phyloP scores from a whole-genome alignment of 2,797 vertebrate species.

The Apogon hyalosoma region DNA sequence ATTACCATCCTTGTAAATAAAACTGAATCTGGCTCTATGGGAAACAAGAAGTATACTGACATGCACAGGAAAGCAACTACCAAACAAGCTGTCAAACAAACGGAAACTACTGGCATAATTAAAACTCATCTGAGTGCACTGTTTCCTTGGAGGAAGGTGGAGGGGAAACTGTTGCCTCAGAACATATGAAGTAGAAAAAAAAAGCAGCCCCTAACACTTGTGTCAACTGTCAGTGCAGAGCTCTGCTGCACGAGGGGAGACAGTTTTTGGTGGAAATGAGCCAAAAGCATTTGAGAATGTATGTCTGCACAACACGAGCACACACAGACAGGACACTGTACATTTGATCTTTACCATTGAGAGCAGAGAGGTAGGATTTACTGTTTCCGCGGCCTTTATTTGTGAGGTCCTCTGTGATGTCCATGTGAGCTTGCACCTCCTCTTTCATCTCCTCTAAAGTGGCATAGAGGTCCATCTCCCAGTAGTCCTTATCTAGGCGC shows the following conservation, averaged over 20 bases:
- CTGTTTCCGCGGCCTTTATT: constrained; percentile 94
- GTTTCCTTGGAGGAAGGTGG: constrained; percentile 24
- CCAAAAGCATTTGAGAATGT: background rate
- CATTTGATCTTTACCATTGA: constrained; percentile 86
- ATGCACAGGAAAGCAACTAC: constrained; percentile 33
- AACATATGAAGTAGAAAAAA: constrained; percentile 20
- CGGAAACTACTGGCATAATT: constrained; percentile 41
- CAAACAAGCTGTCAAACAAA: constrained; percentile 31
- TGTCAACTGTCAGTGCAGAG: constrained; percentile 29
- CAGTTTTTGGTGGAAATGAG: background rate
- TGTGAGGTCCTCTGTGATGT: constrained; percentile 95
- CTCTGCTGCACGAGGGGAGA: background rate
- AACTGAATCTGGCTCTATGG: background rate
- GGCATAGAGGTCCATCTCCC: constrained; percentile 93
- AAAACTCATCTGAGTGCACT: constrained; percentile 30
- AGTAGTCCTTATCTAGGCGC: constrained; percentile 92
- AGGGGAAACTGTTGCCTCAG: constrained; percentile 13
- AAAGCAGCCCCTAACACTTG: constrained; percentile 17
- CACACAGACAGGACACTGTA: background rate
- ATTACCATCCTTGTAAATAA: background rate
- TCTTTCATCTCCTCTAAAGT: constrained; percentile 93
- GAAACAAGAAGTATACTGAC: constrained; percentile 13
- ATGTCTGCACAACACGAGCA: background rate
- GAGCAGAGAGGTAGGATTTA: constrained; percentile 92
- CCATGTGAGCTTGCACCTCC: constrained; percentile 95